These are phyloP conservation scores for Yasuhikotakia modesta DNA, from an alignment of 2,797 vertebrate species.

Conservation along the genomic window DNA sequence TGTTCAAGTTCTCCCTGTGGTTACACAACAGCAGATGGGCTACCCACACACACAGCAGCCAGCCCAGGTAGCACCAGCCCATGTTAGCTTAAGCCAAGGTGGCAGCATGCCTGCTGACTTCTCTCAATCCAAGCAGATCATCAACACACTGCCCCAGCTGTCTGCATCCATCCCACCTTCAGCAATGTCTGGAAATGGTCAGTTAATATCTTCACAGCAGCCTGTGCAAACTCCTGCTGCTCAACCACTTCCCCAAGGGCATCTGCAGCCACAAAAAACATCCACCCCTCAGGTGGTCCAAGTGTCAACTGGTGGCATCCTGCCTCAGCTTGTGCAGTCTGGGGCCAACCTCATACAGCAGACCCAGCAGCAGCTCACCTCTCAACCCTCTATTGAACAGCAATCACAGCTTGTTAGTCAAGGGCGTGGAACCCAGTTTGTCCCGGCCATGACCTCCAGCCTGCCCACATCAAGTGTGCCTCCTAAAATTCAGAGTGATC, in stretches of 20 bases:
- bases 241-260: slow-evolving; percentile 75
- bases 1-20: slow-evolving; percentile 77
- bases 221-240: slow-evolving; percentile 62
- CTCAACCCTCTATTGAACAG: slow-evolving; percentile 77
- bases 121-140: slow-evolving; percentile 66
- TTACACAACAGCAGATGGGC: slow-evolving; percentile 81
- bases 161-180: slow-evolving; percentile 66
- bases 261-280: slow-evolving; percentile 78
- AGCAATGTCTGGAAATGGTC: slow-evolving; percentile 69
- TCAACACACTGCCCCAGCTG: slow-evolving; percentile 77
- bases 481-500: slow-evolving; percentile 80
- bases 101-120: slow-evolving; percentile 75
- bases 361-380: slow-evolving; percentile 79
- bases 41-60: slow-evolving; percentile 80
- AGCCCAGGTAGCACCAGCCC: slow-evolving; percentile 77
- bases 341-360: slow-evolving; percentile 78
- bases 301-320: slow-evolving; percentile 66
- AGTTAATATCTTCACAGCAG: slow-evolving; percentile 74
- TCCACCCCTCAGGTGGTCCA: slow-evolving; percentile 77
- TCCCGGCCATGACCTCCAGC: slow-evolving; percentile 78
- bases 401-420: slow-evolving; percentile 68
- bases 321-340: slow-evolving; percentile 79
- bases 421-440: slow-evolving; percentile 77
- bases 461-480: slow-evolving; percentile 79
- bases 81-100: slow-evolving; percentile 78